phyloP scores from a whole-genome alignment of 30 jellyfish, hydroid and myxozoan genomes.

The Hydractinia echinata region DNA sequence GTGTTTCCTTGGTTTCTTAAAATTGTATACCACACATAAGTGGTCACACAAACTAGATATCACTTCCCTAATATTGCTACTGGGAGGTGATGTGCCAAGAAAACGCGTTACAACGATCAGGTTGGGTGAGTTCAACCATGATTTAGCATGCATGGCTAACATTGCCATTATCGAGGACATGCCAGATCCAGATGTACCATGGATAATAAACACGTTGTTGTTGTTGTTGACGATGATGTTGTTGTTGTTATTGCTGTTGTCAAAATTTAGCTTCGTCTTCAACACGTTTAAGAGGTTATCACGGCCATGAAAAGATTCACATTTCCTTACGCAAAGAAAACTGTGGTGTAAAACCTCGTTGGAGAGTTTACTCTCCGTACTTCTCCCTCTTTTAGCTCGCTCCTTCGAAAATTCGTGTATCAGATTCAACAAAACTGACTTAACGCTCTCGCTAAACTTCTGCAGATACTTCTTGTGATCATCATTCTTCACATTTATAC shows the following conservation, averaged over 20 bases:
- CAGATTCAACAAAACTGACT: neutral
- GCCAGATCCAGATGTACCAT: neutral
- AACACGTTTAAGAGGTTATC: neutral
- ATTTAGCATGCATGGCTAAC: slow-evolving; percentile 6
- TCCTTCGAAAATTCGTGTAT: neutral
- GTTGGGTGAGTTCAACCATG: neutral
- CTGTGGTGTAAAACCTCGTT: neutral
- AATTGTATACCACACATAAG: neutral
- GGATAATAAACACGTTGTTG: neutral
- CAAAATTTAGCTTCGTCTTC: neutral
- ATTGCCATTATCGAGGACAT: neutral
- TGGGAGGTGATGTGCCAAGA: neutral
- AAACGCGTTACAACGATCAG: neutral
- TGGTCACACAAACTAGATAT: neutral
- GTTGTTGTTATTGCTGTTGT: too few relatives aligned
- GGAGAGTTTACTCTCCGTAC: neutral
- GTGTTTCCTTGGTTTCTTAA: neutral
- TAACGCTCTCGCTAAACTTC: neutral
- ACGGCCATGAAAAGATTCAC: neutral
- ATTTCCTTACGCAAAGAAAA: slow-evolving; percentile 5
- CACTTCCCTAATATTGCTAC: neutral
- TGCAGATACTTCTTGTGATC: neutral
- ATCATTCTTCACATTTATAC: neutral
- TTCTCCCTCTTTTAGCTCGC: neutral
- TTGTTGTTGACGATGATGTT: too few relatives aligned